Percentiles rank a stretch among this genome's conserved stretches.
Evolutionary conservation across 2,797 vertebrate species (phyloP).

Genomic region (Thripadectes ignobilis): DNA sequence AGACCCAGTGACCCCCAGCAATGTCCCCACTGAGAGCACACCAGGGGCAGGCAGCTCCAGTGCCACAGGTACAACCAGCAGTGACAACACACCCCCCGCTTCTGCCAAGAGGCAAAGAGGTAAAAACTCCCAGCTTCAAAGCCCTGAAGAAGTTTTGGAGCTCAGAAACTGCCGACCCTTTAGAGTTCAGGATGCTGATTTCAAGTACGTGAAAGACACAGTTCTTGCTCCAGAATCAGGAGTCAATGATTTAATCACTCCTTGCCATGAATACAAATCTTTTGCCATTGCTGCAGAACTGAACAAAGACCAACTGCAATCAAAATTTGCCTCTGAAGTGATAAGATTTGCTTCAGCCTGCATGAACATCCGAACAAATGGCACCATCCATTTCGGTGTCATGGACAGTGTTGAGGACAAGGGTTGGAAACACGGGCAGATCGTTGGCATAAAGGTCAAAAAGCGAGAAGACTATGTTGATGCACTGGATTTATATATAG

Average conservation of each 20-base stretch:
- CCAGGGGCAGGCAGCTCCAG: background rate
- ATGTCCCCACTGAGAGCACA: fast-evolving
- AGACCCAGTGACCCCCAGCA: background rate
- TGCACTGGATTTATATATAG: constrained; percentile 78
- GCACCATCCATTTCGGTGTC: constrained; percentile 87
- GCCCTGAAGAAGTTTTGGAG: background rate
- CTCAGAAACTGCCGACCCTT: constrained; percentile 78
- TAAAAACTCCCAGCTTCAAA: background rate
- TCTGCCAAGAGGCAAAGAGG: background rate
- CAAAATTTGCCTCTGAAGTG: constrained; percentile 83
- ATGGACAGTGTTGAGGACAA: constrained; percentile 78
- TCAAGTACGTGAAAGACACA: constrained; percentile 79
- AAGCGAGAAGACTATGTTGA: constrained; percentile 78
- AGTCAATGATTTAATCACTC: constrained; percentile 74
- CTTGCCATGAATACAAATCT: constrained; percentile 88
- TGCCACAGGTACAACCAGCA: background rate
- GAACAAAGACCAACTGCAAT: constrained; percentile 74
- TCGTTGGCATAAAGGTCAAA: constrained; percentile 76
- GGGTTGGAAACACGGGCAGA: constrained; percentile 79
- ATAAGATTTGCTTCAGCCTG: constrained; percentile 84
- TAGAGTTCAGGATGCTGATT: constrained; percentile 66
- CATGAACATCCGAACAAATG: constrained; percentile 86
- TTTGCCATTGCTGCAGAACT: constrained; percentile 72
- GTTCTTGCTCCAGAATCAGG: constrained; percentile 84
- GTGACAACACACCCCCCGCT: background rate